Evolutionary conservation across 1,140 invertebrate species (phyloP), one percentile per base, ranked within the genome.

Genomic region (Hesperophylax magnus): DNA sequence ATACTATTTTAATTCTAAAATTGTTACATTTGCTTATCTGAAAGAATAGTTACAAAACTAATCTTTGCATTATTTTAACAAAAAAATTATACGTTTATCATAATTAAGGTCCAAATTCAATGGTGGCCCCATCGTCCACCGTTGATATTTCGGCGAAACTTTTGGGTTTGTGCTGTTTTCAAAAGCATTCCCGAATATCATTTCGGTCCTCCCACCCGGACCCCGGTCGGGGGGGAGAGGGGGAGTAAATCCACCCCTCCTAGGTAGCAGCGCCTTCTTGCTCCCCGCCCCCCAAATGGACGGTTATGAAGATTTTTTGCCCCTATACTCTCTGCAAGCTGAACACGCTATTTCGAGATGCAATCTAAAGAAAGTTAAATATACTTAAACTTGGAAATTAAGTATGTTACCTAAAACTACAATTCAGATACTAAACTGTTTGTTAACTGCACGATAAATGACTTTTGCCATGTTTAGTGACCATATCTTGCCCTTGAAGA

Each of bases 131-230:
- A 58, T 14, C 11, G 56, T 14, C 56, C 5, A 58, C 56, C 72
- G 85, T 79, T 81, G 63, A 80, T 82, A 80, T 84, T 83, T 84
- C 81, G 63, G 80, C 74, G 53, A 83, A 83, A 83, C 60, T 81
- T 83, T 83, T 77, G 79, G 82, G 82, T 78, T 34, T 27, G 24
- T 27, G 78, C 78, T 75, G 61, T 74, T 78, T 83, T 83, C 82
- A 84, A 84, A 84, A 60, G 82, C 82, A 83, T 83, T 83, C 82
- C 82, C 79, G 74, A 79, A 83, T 83, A 83, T 83, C 77, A 83
- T 83, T 83, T 83, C 58, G 79, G 82, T 76, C 54, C 65, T 24
- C 60, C 22, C 58, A 6, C 53, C 71, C 56, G 11, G 52, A 63
- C 47, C 39, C 63, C 22, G 56, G 47, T n/a, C 11, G 39, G 39